phyloP scores from a whole-genome alignment of 2,888 invertebrate species.

The Ectemnius lituratus region DNA sequence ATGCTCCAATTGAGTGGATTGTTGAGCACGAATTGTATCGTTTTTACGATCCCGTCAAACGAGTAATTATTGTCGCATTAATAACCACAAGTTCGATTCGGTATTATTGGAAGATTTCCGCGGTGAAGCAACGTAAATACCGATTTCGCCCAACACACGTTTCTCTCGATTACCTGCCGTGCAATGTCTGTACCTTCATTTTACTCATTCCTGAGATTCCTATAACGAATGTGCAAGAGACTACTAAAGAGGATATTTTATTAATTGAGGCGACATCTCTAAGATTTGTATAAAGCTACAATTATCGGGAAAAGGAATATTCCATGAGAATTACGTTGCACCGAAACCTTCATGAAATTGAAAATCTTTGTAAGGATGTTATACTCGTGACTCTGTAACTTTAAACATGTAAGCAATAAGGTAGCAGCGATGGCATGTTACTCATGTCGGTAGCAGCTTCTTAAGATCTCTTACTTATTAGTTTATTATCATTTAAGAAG shows the following conservation, averaged over 20 bases:
- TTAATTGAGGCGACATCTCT: slow-evolving; percentile 30
- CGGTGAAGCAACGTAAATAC: slow-evolving; percentile 12
- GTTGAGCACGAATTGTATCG: slow-evolving; percentile 5
- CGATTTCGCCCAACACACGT: slow-evolving; percentile 3
- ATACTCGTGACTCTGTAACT: slow-evolving; percentile 35
- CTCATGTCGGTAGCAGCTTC: slow-evolving; percentile 31
- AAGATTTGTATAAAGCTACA: slow-evolving; percentile 37
- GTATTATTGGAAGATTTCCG: slow-evolving; percentile 1
- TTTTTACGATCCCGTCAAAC: slow-evolving; percentile 8
- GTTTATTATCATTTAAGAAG: slow-evolving; percentile 29
- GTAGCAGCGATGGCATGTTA: slow-evolving; percentile 26
- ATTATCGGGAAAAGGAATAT: slow-evolving; percentile 21
- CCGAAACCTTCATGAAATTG: slow-evolving; percentile 24
- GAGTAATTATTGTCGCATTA: slow-evolving; percentile 4
- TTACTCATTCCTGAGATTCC: slow-evolving; percentile 2
- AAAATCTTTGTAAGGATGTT: slow-evolving; percentile 28
- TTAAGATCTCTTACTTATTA: slow-evolving; percentile 37
- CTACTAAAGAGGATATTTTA: slow-evolving; percentile 47
- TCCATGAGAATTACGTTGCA: slow-evolving; percentile 32
- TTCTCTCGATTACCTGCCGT: not conserved
- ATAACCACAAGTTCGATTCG: slow-evolving; percentile 4
- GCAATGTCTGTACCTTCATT: slow-evolving; percentile 21
- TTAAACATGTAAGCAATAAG: slow-evolving; percentile 54
- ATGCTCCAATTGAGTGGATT: slow-evolving; percentile 2
- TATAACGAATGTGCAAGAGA: slow-evolving; percentile 26